Evolutionary conservation across 1,140 invertebrate genomes (phyloP).

Genomic region (Drosophila jambulina): DNA sequence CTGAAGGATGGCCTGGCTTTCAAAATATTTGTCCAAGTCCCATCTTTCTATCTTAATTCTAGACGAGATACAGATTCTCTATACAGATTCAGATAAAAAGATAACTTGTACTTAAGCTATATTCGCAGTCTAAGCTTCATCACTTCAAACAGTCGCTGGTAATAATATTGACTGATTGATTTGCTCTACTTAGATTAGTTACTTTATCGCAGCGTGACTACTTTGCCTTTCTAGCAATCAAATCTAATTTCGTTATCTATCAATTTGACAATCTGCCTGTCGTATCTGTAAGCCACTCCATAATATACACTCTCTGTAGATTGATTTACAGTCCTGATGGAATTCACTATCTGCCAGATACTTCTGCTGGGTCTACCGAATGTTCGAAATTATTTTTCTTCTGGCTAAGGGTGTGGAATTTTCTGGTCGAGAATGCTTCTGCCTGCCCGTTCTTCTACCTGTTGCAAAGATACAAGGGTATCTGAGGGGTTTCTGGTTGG

Average conservation of each 20-base stretch:
- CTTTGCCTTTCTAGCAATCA: not conserved
- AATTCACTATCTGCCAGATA: slow-evolving; percentile 7
- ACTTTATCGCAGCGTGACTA: not conserved
- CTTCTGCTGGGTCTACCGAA: not conserved
- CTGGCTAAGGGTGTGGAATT: not conserved
- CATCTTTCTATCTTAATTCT: not conserved
- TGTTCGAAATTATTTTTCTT: not conserved
- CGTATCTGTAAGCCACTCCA: slow-evolving; percentile 4
- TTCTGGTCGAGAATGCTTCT: not conserved
- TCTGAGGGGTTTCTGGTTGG: no score
- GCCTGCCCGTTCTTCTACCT: not conserved
- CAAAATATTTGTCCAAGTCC: not conserved
- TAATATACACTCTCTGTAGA: not conserved
- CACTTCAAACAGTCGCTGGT: not conserved
- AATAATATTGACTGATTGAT: not conserved
- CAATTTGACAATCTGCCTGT: slow-evolving; percentile 4
- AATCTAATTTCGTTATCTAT: not conserved
- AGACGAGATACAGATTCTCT: not conserved
- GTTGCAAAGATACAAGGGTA: not conserved
- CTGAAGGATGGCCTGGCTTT: not conserved
- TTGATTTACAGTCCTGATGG: slow-evolving; percentile 1
- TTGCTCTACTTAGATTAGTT: not conserved
- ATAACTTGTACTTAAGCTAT: not conserved
- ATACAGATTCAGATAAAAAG: not conserved
- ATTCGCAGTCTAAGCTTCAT: not conserved